These are phyloP conservation scores for Athetis lepigone DNA, from an alignment of 2,888 invertebrate species.

Conservation along the genomic window DNA sequence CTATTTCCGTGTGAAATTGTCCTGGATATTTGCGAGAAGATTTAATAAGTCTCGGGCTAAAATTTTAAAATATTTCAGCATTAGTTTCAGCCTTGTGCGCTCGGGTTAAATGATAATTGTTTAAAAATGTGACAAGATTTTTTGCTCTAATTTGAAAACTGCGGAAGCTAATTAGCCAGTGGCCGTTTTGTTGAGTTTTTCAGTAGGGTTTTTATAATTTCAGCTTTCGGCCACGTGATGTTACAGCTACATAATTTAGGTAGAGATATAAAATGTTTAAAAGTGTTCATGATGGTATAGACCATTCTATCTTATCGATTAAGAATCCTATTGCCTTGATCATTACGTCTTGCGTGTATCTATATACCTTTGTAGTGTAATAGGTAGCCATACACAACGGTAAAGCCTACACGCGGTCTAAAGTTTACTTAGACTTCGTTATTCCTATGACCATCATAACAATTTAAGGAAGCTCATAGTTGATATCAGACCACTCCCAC, in stretches of 20 bases:
- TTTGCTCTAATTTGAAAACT: slow-evolving; percentile 29
- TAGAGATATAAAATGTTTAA: neutral
- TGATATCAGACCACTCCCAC: no score
- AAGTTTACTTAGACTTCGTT: no score
- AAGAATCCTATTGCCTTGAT: neutral
- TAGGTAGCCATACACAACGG: no score
- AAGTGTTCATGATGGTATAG: neutral
- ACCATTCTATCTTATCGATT: neutral
- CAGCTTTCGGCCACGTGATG: neutral
- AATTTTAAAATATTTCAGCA: slow-evolving; percentile 61
- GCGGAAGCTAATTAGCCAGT: slow-evolving; percentile 46
- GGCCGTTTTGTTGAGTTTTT: slow-evolving; percentile 13
- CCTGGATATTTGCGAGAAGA: slow-evolving; percentile 49
- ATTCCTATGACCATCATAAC: no score
- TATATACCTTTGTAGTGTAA: no score
- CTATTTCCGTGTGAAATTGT: slow-evolving; percentile 47
- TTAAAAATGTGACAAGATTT: slow-evolving; percentile 50
- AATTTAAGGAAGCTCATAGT: no score
- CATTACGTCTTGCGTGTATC: neutral
- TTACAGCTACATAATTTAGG: neutral
- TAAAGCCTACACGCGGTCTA: no score
- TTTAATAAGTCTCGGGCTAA: slow-evolving; percentile 61
- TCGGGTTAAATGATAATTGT: slow-evolving; percentile 54
- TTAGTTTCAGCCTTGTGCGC: slow-evolving; percentile 39
- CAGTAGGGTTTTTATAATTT: neutral